A percentile compares a stretch with the other conserved stretches of the same genome.
These are phyloP conservation scores for Tenebrio molitor DNA, from an alignment of 1,140 invertebrate species.

Conservation along the genomic window DNA sequence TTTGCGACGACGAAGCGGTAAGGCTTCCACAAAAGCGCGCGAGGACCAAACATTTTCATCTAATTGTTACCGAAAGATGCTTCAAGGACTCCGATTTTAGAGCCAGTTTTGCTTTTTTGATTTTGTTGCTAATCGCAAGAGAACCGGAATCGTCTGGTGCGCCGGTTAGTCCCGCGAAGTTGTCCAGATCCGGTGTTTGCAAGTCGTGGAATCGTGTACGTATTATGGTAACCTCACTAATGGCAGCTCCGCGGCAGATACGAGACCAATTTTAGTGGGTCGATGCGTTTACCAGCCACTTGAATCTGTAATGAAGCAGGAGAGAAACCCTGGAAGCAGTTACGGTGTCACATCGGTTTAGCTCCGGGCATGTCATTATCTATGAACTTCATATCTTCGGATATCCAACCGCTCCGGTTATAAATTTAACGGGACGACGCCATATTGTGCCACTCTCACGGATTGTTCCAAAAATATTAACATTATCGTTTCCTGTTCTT, in stretches of 20 bases:
- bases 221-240: conserved; percentile 34
- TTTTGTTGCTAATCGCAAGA: too few species aligned
- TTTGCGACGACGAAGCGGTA: not conserved
- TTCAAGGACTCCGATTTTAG: too few species aligned
- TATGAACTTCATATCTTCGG: conserved; percentile 42
- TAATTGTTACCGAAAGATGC: too few species aligned
- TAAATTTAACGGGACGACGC: conserved; percentile 19
- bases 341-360: conserved; percentile 42
- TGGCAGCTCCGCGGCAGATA: conserved; percentile 28
- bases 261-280: conserved; percentile 37
- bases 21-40: too few species aligned
- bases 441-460: conserved; percentile 6
- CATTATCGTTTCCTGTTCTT: conserved; percentile 21
- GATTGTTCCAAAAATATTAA: conserved; percentile 34
- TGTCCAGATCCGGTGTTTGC: too few species aligned
- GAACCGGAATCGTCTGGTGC: too few species aligned
- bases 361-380: conserved; percentile 43
- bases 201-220: conserved; percentile 25
- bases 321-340: conserved; percentile 34
- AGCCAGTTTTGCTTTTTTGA: too few species aligned
- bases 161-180: too few species aligned
- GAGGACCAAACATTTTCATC: too few species aligned
- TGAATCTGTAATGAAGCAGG: conserved; percentile 42
- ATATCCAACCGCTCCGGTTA: conserved; percentile 33
- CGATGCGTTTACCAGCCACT: conserved; percentile 41